Evolutionary conservation across 2,797 vertebrate species (phyloP).

Genomic region (Premnoplex brunnescens): DNA sequence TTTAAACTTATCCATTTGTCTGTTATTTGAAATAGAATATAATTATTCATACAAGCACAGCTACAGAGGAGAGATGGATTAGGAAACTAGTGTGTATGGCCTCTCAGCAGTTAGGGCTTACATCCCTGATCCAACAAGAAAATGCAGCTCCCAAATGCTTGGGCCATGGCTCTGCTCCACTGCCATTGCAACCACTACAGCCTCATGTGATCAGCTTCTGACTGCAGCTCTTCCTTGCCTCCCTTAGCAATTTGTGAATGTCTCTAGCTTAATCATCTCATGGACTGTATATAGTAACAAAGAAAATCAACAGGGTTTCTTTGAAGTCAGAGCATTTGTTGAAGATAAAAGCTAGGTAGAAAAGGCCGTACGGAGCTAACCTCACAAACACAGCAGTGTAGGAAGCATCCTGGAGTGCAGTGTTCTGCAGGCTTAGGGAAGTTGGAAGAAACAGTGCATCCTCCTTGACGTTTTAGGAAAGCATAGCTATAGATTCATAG

Average conservation of each 20-base stretch:
- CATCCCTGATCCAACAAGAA: neutral
- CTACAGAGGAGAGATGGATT: neutral
- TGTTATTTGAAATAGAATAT: neutral
- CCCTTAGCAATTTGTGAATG: neutral
- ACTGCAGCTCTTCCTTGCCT: neutral
- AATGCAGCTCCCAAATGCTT: neutral
- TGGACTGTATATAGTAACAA: neutral
- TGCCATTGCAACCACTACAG: rapidly evolving
- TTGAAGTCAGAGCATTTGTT: neutral
- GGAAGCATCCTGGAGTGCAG: neutral
- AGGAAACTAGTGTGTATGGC: neutral
- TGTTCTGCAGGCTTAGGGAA: neutral
- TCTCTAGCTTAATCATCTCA: neutral
- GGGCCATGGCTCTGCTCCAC: neutral
- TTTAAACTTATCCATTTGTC: neutral
- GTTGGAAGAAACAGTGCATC: neutral
- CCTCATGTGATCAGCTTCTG: neutral
- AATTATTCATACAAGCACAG: neutral
- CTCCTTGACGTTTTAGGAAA: neutral
- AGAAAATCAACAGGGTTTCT: neutral
- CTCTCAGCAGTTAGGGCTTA: neutral
- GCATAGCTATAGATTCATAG: neutral
- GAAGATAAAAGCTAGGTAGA: neutral
- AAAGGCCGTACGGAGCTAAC: neutral
- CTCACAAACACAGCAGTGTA: neutral